Evolutionary conservation across 2,888 invertebrate species (phyloP).

Genomic region (Craniophora ligustri): DNA sequence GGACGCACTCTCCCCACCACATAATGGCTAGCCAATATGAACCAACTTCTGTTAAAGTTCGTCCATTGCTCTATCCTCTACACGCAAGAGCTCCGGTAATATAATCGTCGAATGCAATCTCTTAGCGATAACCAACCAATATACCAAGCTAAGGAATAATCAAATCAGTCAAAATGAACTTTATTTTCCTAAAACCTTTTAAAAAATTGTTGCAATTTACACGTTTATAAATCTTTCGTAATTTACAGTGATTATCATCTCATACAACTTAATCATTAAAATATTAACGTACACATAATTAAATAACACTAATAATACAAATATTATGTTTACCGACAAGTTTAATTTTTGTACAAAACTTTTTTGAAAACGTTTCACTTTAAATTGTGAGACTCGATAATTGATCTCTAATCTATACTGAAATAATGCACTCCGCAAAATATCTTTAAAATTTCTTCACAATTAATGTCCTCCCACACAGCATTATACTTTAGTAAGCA

Average conservation of each 20-base stretch:
- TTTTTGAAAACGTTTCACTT: no score
- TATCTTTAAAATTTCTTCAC: slow-evolving; percentile 23
- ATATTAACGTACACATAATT: no score
- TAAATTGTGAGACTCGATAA: not conserved
- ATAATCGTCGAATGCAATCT: slow-evolving; percentile 11
- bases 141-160: slow-evolving; percentile 10
- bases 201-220: no score
- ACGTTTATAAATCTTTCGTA: no score
- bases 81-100: slow-evolving; percentile 3
- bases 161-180: no score
- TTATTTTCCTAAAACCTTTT: no score
- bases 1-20: slow-evolving; percentile 25
- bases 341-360: no score
- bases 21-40: slow-evolving; percentile 6
- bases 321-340: no score
- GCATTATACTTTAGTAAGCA: slow-evolving; percentile 17
- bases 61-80: slow-evolving; percentile 29
- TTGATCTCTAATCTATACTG: slow-evolving; percentile 4
- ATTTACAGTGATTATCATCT: slow-evolving; percentile 20
- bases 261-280: slow-evolving; percentile 32
- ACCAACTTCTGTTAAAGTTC: slow-evolving; percentile 17
- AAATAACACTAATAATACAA: no score
- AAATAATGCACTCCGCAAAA: slow-evolving; percentile 28
- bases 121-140: slow-evolving; percentile 10
- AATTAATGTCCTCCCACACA: slow-evolving; percentile 34